Evolutionary conservation across 2,113 vertebrate species (phyloP), one percentile per base, ranked within the genome.

Genomic region (Ameiurus melas): DNA sequence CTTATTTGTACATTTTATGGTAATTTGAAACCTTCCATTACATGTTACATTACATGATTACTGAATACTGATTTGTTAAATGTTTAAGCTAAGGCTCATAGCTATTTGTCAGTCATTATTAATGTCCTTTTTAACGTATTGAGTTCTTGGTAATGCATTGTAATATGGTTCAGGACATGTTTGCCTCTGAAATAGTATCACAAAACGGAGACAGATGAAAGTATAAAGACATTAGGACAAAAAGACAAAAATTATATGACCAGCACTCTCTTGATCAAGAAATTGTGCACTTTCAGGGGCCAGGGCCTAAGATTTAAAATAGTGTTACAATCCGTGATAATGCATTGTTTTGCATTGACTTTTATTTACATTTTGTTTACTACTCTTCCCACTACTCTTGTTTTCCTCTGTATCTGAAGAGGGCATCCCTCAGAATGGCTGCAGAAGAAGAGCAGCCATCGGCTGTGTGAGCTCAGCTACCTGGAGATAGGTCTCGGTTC

Each of bases 401-500:
- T 86, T n/a, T 90, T 89, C 79, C 77, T 55, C 39, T 86, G 60
- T 91, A 89, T 90, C 92, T 89, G 87, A 93, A 97, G 96, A 92
- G 96, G 95, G 81, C 95, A 95, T 91, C 96, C 96, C n/a, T 94
- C 95, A 27, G 95, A 96, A 85, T 97, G 97, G 97, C 95, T 98
- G 87, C 95, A 93, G 93, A 97, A 96, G 92, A 92, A 84, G 58
- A 95, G 95, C 88, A 94, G 93, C 89, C 95, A 97, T 88, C 93
- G 90, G 78, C 92, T 98, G 83, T 85, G 93, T 86, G 95, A 96
- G 81, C 94, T 98, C 85, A 93, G 95, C 90, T 96, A 96, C 94
- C 93, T 98, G 94, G 96, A 98, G 92, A 93, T 98, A 92, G 97
- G 97, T 33, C 94, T 98, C 47, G 94, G 96, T 86, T 96, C 96